phyloP scores from a whole-genome alignment of 2,888 invertebrate genomes.

The Metacarcinus magister region DNA sequence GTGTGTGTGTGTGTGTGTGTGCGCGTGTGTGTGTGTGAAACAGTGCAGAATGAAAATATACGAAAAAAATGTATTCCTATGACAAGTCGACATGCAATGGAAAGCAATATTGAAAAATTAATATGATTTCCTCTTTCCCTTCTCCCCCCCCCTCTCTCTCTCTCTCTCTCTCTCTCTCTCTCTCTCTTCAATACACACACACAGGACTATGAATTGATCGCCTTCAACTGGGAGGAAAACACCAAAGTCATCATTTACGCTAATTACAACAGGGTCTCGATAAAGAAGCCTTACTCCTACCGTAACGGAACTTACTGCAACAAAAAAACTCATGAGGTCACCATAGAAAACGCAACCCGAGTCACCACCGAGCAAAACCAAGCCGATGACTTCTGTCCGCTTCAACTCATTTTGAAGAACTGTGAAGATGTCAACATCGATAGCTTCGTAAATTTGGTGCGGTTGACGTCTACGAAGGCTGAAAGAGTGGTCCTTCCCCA shows the following conservation, averaged over 20 bases:
- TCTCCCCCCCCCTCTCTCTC: background rate
- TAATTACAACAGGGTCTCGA: background rate
- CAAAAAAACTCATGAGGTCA: background rate
- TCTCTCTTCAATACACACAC: background rate
- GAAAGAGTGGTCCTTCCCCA: background rate
- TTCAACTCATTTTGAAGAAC: background rate
- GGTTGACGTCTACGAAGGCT: background rate
- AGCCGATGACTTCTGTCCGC: background rate
- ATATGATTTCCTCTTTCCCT: background rate
- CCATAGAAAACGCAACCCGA: background rate
- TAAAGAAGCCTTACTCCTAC: background rate
- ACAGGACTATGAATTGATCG: background rate
- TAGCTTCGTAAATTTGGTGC: background rate
- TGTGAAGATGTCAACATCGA: background rate
- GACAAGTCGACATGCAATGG: background rate
- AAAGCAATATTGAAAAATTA: background rate
- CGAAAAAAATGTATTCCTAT: background rate
- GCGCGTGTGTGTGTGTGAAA: background rate
- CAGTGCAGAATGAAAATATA: too few species aligned
- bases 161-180: conserved; percentile 48
- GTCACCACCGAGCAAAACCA: background rate
- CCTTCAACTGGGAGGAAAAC: background rate
- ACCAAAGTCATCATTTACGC: background rate
- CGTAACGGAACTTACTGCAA: too few species aligned
- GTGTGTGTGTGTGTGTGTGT: conserved; percentile 31